Evolutionary conservation across 2,113 vertebrate species (phyloP), one percentile per base, ranked within the genome.

Genomic region (Apeltes quadracus): DNA sequence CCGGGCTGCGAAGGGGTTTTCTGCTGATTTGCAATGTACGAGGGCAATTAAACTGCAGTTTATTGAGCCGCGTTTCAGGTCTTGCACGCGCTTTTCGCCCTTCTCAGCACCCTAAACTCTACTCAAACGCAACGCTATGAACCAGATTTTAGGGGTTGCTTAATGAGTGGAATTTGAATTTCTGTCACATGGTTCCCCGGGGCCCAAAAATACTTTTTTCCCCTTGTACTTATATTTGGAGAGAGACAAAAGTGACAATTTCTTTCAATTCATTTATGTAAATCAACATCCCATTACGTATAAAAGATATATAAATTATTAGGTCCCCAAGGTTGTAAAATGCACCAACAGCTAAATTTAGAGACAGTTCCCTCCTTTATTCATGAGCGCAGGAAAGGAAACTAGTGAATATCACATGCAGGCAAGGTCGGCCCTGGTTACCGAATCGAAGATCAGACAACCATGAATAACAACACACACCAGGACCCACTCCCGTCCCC

Each of bases 41-140:
- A 61, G 6, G 34, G 27, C 13, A n/a, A n/a, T 69, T 59, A 58
- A 59, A 62, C 36, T 12, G 5, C 2, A 36, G n/a, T 13, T 57
- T 69, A 23, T 25, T 59, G 32, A 67, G 70, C 63, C 56, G 20
- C 2, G 65, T 46, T 46, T 46, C 59, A 57, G 41, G 39, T 61
- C 23, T 20, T 9, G 66, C 7, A 20, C 44, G 41, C 2, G 7
- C 16, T 46, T 51, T 67, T 66, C 7, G 34, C 27, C 55, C 48
- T 54, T 64, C 53, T 55, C 48, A 34, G 46, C 13, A 6, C 20
- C 14, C n/a, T 38, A 53, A 72, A 56, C 34, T n/a, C 55, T 32
- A 20, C 46, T 23, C 38, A 27, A 27, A 11, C 16, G 16, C 43
- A 7, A 46, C 10, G 22, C n/a, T n/a, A 13, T 23, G n/a, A 22